A percentile compares a stretch with the other conserved stretches of the same genome.
Evolutionary conservation across 2,797 vertebrate species (phyloP).

Genomic region (Enteromius fasciolatus): DNA sequence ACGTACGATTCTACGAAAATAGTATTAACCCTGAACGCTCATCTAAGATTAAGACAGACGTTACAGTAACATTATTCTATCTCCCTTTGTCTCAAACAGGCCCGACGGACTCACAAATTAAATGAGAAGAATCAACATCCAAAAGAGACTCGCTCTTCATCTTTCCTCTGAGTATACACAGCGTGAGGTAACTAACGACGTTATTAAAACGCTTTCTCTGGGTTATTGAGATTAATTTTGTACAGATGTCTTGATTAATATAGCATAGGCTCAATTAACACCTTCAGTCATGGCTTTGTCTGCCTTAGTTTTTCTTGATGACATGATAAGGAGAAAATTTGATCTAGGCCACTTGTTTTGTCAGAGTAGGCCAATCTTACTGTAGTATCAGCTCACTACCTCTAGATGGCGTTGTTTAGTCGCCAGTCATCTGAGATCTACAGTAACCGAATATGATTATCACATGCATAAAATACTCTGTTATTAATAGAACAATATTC

Average conservation of each 20-base stretch:
- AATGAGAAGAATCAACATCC: not conserved
- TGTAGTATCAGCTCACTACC: conserved; percentile 6
- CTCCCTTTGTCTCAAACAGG: not conserved
- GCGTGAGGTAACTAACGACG: not conserved
- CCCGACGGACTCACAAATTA: not conserved
- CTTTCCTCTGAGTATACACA: not conserved
- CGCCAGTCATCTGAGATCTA: conserved; percentile 12
- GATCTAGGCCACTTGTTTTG: not conserved
- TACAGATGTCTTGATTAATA: not conserved
- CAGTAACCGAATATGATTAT: not conserved
- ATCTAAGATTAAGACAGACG: too few relatives aligned
- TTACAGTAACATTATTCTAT: not conserved
- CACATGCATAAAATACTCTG: not conserved
- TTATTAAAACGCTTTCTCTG: not conserved
- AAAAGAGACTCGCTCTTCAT: not conserved
- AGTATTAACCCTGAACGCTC: not conserved
- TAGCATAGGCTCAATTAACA: not conserved
- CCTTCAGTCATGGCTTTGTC: not conserved
- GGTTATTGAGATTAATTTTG: not conserved
- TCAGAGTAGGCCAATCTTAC: not conserved
- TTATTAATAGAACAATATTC: not conserved
- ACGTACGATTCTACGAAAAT: not conserved
- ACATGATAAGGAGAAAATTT: not conserved
- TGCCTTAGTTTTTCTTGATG: not conserved
- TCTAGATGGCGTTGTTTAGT: conserved; percentile 57